phyloP scores from a whole-genome alignment of 2,888 invertebrate genomes.

The Branchellion lobata region DNA sequence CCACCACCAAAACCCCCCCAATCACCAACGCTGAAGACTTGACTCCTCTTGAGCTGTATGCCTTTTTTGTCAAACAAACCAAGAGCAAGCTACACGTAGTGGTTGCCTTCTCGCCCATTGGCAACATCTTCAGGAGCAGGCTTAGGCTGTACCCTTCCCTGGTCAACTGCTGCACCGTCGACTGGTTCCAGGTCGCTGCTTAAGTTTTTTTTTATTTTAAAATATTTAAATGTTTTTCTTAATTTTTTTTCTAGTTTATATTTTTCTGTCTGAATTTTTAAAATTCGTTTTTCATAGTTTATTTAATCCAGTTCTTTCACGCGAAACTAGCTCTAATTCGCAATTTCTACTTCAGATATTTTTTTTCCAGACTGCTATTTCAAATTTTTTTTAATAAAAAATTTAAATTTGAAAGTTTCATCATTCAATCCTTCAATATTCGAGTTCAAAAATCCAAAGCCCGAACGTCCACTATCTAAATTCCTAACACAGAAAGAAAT shows the following conservation, averaged over 20 bases:
- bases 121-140: conserved; percentile 75
- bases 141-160: conserved; percentile 80
- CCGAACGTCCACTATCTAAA: no score
- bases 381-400: no score
- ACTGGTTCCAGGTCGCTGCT: conserved; percentile 83
- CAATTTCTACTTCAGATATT: no score
- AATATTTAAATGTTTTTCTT: neutral
- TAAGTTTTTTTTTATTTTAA: neutral
- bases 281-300: neutral
- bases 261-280: neutral
- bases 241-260: neutral
- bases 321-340: neutral
- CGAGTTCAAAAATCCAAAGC: no score
- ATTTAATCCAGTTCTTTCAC: neutral
- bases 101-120: conserved; percentile 82
- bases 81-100: conserved; percentile 79
- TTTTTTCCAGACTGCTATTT: no score
- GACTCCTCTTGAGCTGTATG: conserved; percentile 64
- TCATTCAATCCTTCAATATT: no score
- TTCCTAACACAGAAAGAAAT: no score
- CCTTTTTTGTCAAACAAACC: conserved; percentile 74
- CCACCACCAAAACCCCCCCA: neutral
- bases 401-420: no score
- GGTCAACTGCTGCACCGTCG: conserved; percentile 83
- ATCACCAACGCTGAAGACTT: conserved; percentile 69